Base-by-base conservation (phyloP, 64 coral and sea anemone species). In the Pachyseris speciosa region DNA sequence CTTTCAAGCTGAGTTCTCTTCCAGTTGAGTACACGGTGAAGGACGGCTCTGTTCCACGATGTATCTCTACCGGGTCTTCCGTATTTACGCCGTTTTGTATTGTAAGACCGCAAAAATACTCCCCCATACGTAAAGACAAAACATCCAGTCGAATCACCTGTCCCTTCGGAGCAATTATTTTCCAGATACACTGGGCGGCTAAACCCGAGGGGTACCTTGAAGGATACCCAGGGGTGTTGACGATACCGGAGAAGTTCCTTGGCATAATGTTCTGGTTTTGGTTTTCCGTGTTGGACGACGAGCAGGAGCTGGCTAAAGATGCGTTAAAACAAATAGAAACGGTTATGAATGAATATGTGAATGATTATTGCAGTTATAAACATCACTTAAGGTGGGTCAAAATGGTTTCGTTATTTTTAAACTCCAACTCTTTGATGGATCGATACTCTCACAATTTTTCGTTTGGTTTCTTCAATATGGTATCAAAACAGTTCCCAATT, bases 191-290 rank as follows among this genome's bases (percentile, higher is more conserved):
- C 48, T 80, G 52, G 9, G 2, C 20, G 1, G 26, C 33, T 51
- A 80, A 55, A 22, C 36, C 29, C 45, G 0, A 12, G 4, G 76
- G 76, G 15, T 58, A 61, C 7, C 4, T 59, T 1, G 52, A 80
- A n/a, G 76, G 76, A 80, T 80, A 80, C 32, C 51, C 76, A 4
- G 76, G 76, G 51, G 28, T 60, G 25, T 58, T 38, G 30, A 80
- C 7, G 76, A 80, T 19, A 60, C 76, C 76, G 16, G 76, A 80
- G 33, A 19, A 20, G 36, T 38, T 20, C 24, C 61, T 53, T 22
- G 41, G 4, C 32, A 61, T 20, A 34, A 80, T 80, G 52, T 80
- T 80, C 32, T 12, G 4, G 36, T 80, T 80, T 39, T 80, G 50
- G 15, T 61, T 19, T 31, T 34, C 8, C 2, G 76, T 59, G 51